Evolutionary conservation across 2,888 invertebrate genomes (phyloP).

Genomic region (Malthinus flaveolus): DNA sequence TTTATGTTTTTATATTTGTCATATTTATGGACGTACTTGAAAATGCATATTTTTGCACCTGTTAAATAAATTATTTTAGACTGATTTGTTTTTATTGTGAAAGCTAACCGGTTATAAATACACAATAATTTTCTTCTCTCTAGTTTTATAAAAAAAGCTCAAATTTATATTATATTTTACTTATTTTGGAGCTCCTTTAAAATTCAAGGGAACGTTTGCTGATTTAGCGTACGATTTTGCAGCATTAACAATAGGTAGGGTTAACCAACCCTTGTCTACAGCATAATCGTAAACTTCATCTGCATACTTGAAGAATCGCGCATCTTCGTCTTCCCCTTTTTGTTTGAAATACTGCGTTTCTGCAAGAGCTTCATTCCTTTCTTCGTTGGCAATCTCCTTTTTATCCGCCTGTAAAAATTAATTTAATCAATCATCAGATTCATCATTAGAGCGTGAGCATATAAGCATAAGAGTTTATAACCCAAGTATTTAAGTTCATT

Average conservation of each 20-base stretch:
- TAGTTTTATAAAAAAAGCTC: no score
- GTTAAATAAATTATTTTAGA: slow-evolving; percentile 1
- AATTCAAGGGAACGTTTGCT: no score
- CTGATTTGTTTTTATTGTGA: no score
- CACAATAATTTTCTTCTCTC: no score
- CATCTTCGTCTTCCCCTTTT: slow-evolving; percentile 56
- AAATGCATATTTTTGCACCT: slow-evolving; percentile 4
- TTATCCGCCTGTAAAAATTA: slow-evolving; percentile 36
- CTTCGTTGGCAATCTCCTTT: slow-evolving; percentile 22
- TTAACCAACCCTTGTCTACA: slow-evolving; percentile 50
- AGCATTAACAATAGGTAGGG: slow-evolving; percentile 55
- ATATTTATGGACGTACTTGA: background rate
- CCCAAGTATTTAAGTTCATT: no score
- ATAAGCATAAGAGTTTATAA: no score
- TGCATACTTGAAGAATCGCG: slow-evolving; percentile 59
- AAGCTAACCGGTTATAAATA: no score
- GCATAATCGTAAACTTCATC: slow-evolving; percentile 56
- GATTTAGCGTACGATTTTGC: slow-evolving; percentile 43
- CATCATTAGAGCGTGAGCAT: no score
- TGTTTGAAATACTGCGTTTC: slow-evolving; percentile 38
- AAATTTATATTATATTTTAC: no score
- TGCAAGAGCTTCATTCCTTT: slow-evolving; percentile 30
- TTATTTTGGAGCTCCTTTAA: no score
- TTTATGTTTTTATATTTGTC: background rate
- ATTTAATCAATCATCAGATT: no score